Percentiles rank a stretch among this genome's conserved stretches.
phyloP scores from a whole-genome alignment of 2,797 vertebrate genomes.

The Propithecus deckenii region DNA sequence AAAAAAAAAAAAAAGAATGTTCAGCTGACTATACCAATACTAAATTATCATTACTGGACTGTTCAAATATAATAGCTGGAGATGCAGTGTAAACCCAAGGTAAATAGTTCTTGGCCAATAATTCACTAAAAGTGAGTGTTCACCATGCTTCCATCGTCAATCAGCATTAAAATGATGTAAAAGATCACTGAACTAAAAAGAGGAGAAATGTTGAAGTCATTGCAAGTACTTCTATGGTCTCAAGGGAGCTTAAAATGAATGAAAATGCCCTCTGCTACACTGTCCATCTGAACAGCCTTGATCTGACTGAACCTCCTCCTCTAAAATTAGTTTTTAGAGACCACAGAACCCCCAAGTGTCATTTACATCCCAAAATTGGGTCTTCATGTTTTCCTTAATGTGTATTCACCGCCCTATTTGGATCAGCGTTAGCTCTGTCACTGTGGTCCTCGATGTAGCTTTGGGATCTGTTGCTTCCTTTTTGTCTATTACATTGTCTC shows the following conservation, averaged over 20 bases:
- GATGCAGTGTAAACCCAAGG: not conserved
- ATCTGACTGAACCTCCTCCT: not conserved
- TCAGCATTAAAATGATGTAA: not conserved
- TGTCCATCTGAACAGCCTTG: not conserved
- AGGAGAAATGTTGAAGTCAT: not conserved
- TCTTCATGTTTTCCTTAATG: not conserved
- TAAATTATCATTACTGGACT: not conserved
- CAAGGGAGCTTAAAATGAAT: not conserved
- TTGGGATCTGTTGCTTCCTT: not conserved
- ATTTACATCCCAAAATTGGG: not conserved
- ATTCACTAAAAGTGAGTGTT: not conserved
- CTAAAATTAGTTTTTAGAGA: not conserved
- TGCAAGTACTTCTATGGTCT: not conserved
- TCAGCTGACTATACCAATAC: not conserved
- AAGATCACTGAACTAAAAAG: not conserved
- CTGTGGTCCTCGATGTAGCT: not conserved
- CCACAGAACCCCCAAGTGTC: not conserved
- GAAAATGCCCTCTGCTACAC: not conserved
- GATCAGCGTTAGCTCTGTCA: not conserved
- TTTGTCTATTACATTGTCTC: not conserved
- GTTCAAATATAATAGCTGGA: not conserved
- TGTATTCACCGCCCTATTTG: not conserved
- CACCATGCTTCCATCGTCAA: not conserved
- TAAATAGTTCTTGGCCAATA: not conserved
- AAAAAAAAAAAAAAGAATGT: not conserved